These are phyloP conservation scores for Echiichthys vipera DNA, from an alignment of 2,797 vertebrate genomes.

Conservation along the genomic window DNA sequence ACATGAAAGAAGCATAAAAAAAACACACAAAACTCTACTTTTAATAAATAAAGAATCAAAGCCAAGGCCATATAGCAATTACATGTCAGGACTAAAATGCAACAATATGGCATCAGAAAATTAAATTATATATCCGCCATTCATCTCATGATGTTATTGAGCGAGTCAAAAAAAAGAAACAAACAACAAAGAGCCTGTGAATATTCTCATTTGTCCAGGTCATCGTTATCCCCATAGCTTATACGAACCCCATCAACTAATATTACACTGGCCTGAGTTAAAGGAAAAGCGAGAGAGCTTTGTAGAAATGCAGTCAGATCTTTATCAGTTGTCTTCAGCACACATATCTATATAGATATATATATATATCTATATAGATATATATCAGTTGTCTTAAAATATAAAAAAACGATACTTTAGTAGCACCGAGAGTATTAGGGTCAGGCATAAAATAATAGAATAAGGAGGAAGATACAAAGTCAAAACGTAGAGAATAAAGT, in stretches of 20 bases:
- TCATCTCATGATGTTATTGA: constrained; percentile 20
- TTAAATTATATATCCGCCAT: constrained; percentile 11
- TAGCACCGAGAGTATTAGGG: no score
- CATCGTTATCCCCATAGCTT: no score
- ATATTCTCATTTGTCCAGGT: no score
- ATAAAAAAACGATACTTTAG: no score
- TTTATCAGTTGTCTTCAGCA: no score
- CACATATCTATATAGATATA: no score
- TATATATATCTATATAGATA: no score
- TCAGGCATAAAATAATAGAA: no score
- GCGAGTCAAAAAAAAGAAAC: constrained; percentile 1
- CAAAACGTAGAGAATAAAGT: no score
- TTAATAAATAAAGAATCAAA: constrained; percentile 49
- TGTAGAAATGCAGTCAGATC: constrained; percentile 20
- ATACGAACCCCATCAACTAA: constrained; percentile 38
- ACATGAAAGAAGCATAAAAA: constrained; percentile 25
- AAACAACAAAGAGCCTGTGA: constrained; percentile 23
- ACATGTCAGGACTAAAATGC: background rate
- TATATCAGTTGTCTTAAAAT: no score
- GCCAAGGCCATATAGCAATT: background rate
- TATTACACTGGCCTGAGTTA: constrained; percentile 37
- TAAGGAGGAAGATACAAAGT: no score
- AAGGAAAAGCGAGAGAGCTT: constrained; percentile 7
- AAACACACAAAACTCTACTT: constrained; percentile 7
- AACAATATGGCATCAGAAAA: constrained; percentile 21